Conservation (phyloP, 2,888 invertebrate genomes). For the Luffia ferchaultella region DNA sequence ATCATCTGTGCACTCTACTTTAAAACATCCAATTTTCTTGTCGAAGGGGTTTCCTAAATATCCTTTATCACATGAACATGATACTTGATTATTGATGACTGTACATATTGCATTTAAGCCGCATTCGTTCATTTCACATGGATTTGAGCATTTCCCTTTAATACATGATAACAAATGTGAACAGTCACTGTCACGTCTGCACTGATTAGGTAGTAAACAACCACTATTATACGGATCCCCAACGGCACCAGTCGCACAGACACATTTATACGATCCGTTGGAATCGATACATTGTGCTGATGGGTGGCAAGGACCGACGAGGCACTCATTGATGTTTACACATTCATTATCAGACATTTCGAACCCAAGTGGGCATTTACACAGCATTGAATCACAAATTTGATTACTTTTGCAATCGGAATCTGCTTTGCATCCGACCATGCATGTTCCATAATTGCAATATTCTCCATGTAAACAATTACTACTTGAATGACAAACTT, state of each 20-base stretch:
- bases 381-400: slow-evolving; percentile 77
- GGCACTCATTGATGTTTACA: slow-evolving; percentile 85
- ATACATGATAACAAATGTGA: slow-evolving; percentile 78
- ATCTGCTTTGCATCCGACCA: slow-evolving; percentile 83
- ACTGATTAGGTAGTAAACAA: slow-evolving; percentile 80
- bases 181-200: slow-evolving; percentile 77
- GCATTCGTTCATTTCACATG: slow-evolving; percentile 76
- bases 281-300: slow-evolving; percentile 82
- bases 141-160: slow-evolving; percentile 81
- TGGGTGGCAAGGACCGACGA: slow-evolving; percentile 79
- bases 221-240: slow-evolving; percentile 75
- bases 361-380: slow-evolving; percentile 82
- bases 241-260: slow-evolving; percentile 80
- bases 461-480: slow-evolving; percentile 92
- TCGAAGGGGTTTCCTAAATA: slow-evolving; percentile 84
- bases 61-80: slow-evolving; percentile 82
- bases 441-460: slow-evolving; percentile 82
- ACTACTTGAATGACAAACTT: slow-evolving; percentile 88
- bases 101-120: slow-evolving; percentile 81
- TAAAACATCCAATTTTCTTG: slow-evolving; percentile 81
- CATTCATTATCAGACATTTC: slow-evolving; percentile 78
- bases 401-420: slow-evolving; percentile 82
- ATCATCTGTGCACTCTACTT: slow-evolving; percentile 84
- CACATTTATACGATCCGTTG: slow-evolving; percentile 81
- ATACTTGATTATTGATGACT: slow-evolving; percentile 74